Evolutionary conservation across 2,113 vertebrate species (phyloP), one percentile per base, ranked within the genome.

Genomic region (Pterophyllum scalare): DNA sequence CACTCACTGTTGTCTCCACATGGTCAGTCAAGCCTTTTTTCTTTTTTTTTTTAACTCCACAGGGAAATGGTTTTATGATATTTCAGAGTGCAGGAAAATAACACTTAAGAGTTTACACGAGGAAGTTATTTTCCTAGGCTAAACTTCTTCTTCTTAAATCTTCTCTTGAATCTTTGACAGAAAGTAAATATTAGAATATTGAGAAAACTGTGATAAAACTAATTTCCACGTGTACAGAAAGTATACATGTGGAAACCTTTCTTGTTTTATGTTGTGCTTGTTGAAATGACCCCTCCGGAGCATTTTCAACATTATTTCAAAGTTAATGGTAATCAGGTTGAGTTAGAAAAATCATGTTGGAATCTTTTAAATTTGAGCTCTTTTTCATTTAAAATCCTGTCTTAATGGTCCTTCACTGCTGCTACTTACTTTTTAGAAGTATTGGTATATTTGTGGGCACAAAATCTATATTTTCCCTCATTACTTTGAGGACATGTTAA

Each of bases 11-110:
- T 76, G 40, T 80, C 83, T 87, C 86, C 0, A 1, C 74, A 1
- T 86, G 79, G 33, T 72, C 57, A 11, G 60, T 75, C 78, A 79
- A 83, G 72, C 46, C 35, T 84, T 15, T 74, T 79, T 84, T 72
- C 5, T 33, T 49, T 84, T 72, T 31, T 33, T 49, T 14, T 83
- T 59, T 38, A 72, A 62, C 28, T 70, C 88, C 72, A 15, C 17
- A 1, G 86, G 84, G 84, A 81, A 74, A 88, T 33, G 1, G 2
- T 17, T 26, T 65, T n/a, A 56, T 10, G 35, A 57, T 70, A 61
- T 49, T 61, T 78, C 7, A n/a, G 12, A 24, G 46, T 54, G 26
- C 17, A 54, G 67, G 43, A 31, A 72, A 72, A 52, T 70, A 70
- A 28, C 65, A 52, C 0, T 67, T 46, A 1, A 28, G 40, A 49